Base-by-base conservation (phyloP, 2,888 invertebrate genomes). In the Rambutsinella grinnellia region DNA sequence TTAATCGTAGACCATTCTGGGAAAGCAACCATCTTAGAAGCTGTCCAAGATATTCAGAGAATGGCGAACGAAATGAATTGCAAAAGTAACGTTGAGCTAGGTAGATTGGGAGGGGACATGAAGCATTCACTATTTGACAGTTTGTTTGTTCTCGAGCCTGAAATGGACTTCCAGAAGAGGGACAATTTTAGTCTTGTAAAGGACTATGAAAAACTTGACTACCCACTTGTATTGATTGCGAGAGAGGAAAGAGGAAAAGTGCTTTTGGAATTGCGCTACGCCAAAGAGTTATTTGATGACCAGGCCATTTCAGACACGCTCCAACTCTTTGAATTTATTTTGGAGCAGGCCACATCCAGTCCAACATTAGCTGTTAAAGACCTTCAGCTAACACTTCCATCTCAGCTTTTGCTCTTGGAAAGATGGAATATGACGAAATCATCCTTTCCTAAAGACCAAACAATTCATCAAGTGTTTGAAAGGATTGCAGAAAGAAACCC, bases 381-480 rank as follows among this genome's bases (percentile, higher is more conserved):
- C 5, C 17, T 57, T 8, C 6, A 57, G 13, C 27, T 23, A 21
- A 15, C 23, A 21, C 24, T 57, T 8, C 57, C 57, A 5, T 21
- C 15, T 13, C 57, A 57, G 26, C 15, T 26, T 8, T 8, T 6
- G 13, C 10, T 57, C 8, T 8, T 57, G 57, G 57, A 57, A 19
- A 8, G 24, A 23, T 57, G 57, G 57, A 57, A 57, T 23, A 10
- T 8, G 8, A 57, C 47, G 3, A 47, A 26, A 13, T 17, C 24
- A 13, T 13, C 6, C 13, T 62, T 8, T 47, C 49, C 62, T 21
- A 24, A 3, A 21, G 49, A 46, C 15, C 5, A 49, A 21, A 62
- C 62, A 17, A 53, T 70, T 24, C 61, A 70, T 44, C n/a, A 62
- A 6, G 6, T 70, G n/a, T 70, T 70, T 44, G 53, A 70, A 70